Evolutionary conservation across 2,113 vertebrate species (phyloP), one percentile per base, ranked within the genome.

Genomic region (Coptodon bakossiorum): DNA sequence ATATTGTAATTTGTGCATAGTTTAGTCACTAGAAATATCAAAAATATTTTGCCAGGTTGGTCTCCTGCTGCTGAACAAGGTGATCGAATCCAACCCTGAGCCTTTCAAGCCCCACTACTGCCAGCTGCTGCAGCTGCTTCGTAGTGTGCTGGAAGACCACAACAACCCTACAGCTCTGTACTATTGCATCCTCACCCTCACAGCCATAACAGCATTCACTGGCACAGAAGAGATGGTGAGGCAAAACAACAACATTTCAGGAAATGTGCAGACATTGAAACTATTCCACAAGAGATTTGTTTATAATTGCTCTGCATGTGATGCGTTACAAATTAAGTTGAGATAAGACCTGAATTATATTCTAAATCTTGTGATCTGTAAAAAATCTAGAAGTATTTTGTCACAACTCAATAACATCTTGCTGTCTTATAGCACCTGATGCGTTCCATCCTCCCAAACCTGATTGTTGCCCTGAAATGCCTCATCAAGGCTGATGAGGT

Each of bases 401-500:
- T 27, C 34, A 50, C 78, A 14, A 29, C 50, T 38, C 5, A 27
- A 40, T 9, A 27, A 61, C 5, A 14, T 89, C 86, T 92, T 68
- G n/a, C 3, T 95, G 7, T 90, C 6, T 61, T 89, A 38, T 90
- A 98, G 98, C 96, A 96, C 88, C 93, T 95, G 7, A 95, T 97
- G 85, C 96, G 96, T 16, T 93, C 95, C 3, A 90, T 98, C 84
- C 93, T 98, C 81, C 97, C 97, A 4, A 96, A 93, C 90, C 91
- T 98, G 76, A 93, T 98, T 19, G 31, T 86, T 4, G 97, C 97
- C 6, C 80, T 98, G 56, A 96, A 96, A 85, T 89, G 94, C 22
- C 96, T 98, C 40, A 97, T 98, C 82, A 95, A 94, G 53, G 88
- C 96, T 9, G 95, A 98, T 86, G 95, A 98, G 97, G 98, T 98